Evolutionary conservation across 2,888 invertebrate species (phyloP), one percentile per base, ranked within the genome.

Genomic region (Lasioglossum leucozonium): DNA sequence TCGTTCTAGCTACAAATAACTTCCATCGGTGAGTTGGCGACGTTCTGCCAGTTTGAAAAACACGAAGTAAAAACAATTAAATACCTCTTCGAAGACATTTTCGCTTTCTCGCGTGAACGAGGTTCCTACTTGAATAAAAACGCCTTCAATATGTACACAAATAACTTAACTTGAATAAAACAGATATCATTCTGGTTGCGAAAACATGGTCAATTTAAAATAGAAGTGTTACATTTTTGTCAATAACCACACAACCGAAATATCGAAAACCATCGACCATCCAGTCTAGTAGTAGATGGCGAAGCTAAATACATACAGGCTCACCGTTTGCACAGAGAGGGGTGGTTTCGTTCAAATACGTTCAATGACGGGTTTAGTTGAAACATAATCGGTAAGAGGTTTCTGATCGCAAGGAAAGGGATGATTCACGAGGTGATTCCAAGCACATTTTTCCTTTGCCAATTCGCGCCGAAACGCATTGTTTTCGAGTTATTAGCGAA

Each of bases 61-160:
- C 77, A 80, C 78, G 79, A 82, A 81, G 81, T 81, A 83, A 92
- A 92, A 92, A 92, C 91, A 94, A 93, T 91, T 89, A 89, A 92
- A 90, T 94, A 94, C 95, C 95, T 95, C 91, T 95, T 95, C 91
- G 95, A 95, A 93, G 95, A 95, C 95, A 95, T 95, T 93, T 94
- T 95, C 92, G 92, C 91, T 91, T 92, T 90, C 67, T 92, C 62
- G 90, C 86, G 89, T 91, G 88, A 89, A 89, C 91, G 89, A 86
- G 65, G 88, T 90, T 91, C 86, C 88, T 89, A 79, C 86, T 88
- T 85, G 89, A 89, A 87, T 91, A 85, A 88, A 90, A 92, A 92
- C 91, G 91, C 93, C 90, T 89, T 88, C 90, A 88, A 79, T 90
- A 90, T 88, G 87, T 90, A 92, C 88, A 92, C 87, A 91, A 92